Evolutionary conservation across 1,140 invertebrate genomes (phyloP).

Genomic region (Zophobas atratus): DNA sequence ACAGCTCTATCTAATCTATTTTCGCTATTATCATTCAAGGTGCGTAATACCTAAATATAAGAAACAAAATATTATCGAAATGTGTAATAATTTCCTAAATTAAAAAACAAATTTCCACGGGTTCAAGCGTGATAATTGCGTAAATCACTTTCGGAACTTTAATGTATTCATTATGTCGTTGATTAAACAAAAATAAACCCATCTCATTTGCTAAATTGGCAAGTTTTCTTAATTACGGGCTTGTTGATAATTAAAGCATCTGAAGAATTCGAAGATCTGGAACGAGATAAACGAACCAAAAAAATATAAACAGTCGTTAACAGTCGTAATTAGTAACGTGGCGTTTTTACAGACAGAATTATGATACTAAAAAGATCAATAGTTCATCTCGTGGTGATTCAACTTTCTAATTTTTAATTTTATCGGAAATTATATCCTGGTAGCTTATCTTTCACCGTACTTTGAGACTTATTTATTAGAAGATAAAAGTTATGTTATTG

Average conservation of each 20-base stretch:
- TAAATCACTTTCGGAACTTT: too few species aligned
- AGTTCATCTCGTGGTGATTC: slow-evolving; percentile 31
- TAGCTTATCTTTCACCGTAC: slow-evolving; percentile 21
- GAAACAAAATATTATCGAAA: too few species aligned
- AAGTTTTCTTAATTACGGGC: too few species aligned
- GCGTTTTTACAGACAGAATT: slow-evolving; percentile 32
- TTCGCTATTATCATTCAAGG: too few species aligned
- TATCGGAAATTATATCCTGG: slow-evolving; percentile 28
- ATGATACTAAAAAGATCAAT: slow-evolving; percentile 27
- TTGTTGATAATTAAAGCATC: background rate
- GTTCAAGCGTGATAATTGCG: too few species aligned
- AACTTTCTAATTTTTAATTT: slow-evolving; percentile 28
- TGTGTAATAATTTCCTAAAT: too few species aligned
- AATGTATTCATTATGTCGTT: too few species aligned
- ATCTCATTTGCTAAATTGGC: too few species aligned
- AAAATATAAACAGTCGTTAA: slow-evolving; percentile 18
- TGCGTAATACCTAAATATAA: too few species aligned
- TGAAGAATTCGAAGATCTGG: background rate
- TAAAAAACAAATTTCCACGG: too few species aligned
- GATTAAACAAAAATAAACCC: too few species aligned
- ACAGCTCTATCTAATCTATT: too few species aligned
- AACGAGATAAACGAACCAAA: background rate
- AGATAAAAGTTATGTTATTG: slow-evolving; percentile 7
- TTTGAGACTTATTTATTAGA: slow-evolving; percentile 22
- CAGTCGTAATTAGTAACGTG: slow-evolving; percentile 2